Conservation (phyloP, 2,113 vertebrate species). For the Ia io region DNA sequence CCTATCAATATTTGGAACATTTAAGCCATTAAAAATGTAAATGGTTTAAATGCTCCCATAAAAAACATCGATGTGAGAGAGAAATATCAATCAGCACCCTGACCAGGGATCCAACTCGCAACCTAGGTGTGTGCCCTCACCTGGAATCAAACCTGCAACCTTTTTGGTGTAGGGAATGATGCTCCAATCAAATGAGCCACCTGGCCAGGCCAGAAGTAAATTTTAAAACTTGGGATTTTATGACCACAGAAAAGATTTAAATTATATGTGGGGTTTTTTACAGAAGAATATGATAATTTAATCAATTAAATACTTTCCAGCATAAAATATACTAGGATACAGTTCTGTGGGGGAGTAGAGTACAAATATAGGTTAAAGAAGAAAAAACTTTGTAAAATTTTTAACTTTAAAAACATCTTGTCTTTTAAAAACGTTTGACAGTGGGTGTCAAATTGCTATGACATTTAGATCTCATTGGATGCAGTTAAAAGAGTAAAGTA, state of each 20-base stretch:
- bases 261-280: not conserved
- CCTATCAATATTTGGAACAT: too few relatives aligned
- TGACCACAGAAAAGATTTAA: slow-evolving; percentile 15
- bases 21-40: too few relatives aligned
- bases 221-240: not conserved
- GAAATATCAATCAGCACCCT: too few relatives aligned
- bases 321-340: not conserved
- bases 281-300: not conserved
- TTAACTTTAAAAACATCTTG: slow-evolving; percentile 47
- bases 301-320: slow-evolving; percentile 17
- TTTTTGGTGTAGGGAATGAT: too few relatives aligned
- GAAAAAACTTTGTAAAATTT: slow-evolving; percentile 41
- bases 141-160: too few relatives aligned
- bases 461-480: slow-evolving; percentile 48
- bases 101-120: too few relatives aligned
- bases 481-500: slow-evolving; percentile 45
- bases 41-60: too few relatives aligned
- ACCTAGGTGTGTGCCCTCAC: too few relatives aligned
- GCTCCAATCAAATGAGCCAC: too few relatives aligned
- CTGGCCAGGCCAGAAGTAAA: not conserved
- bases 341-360: not conserved
- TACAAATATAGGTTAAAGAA: slow-evolving; percentile 47
- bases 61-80: too few relatives aligned
- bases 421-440: slow-evolving; percentile 51
- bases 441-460: slow-evolving; percentile 63